Evolutionary conservation across 2,888 invertebrate genomes (phyloP).

Genomic region (Neocrepidodera transversa): DNA sequence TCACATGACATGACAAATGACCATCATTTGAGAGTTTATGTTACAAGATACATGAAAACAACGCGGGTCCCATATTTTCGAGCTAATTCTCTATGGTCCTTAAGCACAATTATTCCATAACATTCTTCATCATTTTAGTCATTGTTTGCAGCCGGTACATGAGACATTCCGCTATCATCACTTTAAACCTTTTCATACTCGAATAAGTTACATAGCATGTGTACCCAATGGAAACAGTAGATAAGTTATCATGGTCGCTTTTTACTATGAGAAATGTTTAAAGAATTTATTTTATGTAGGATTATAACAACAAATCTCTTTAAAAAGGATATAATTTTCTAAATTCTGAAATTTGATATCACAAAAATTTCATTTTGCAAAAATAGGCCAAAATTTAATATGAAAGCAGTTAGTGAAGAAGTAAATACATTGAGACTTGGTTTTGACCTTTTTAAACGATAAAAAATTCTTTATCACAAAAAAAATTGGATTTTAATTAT

Average conservation of each 20-base stretch:
- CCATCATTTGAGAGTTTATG: slow-evolving; percentile 17
- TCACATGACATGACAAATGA: slow-evolving; percentile 9
- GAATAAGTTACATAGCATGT: slow-evolving; percentile 25
- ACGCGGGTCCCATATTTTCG: slow-evolving; percentile 15
- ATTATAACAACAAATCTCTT: too few species aligned
- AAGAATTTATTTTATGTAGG: too few species aligned
- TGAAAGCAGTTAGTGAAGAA: too few species aligned
- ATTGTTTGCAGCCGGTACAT: slow-evolving; percentile 30
- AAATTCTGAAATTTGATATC: too few species aligned
- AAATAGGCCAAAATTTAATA: too few species aligned
- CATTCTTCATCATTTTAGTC: slow-evolving; percentile 28
- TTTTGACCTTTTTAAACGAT: too few species aligned
- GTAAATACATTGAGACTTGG: too few species aligned
- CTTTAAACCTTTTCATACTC: slow-evolving; percentile 25
- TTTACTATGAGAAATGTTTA: too few species aligned
- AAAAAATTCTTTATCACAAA: too few species aligned
- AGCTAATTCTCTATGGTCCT: slow-evolving; percentile 29
- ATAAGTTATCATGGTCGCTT: slow-evolving; percentile 19
- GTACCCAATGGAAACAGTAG: slow-evolving; percentile 18
- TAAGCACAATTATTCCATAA: slow-evolving; percentile 29
- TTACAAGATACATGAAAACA: slow-evolving; percentile 16
- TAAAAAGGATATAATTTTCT: too few species aligned
- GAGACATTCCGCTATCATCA: slow-evolving; percentile 29
- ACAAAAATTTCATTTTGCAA: too few species aligned
- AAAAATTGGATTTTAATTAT: too few species aligned